Evolutionary conservation across 1,140 invertebrate species (phyloP).

Genomic region (Ceratina japonica): DNA sequence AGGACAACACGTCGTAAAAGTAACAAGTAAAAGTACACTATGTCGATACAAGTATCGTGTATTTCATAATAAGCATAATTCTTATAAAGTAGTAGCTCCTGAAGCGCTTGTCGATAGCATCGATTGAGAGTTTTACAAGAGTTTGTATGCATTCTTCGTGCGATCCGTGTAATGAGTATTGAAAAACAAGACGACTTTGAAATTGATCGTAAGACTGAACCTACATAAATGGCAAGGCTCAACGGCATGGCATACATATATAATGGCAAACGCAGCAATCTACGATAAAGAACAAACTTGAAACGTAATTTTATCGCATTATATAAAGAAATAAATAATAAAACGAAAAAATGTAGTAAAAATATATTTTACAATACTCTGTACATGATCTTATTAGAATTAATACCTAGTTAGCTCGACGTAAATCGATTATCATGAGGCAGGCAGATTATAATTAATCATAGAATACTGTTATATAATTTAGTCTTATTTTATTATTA

Average conservation of each 20-base stretch:
- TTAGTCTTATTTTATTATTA: background rate
- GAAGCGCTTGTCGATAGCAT: conserved; percentile 65
- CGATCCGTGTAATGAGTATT: conserved; percentile 71
- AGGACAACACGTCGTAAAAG: conserved; percentile 8
- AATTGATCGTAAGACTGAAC: conserved; percentile 62
- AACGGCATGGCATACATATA: conserved; percentile 66
- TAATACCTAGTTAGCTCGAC: conserved; percentile 46
- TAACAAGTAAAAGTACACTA: conserved; percentile 18
- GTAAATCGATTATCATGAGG: conserved; percentile 12
- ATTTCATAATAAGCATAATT: conserved; percentile 68
- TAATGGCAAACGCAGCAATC: conserved; percentile 59
- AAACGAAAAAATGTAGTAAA: conserved; percentile 70
- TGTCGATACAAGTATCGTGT: conserved; percentile 72
- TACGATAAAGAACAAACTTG: conserved; percentile 48
- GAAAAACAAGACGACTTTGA: conserved; percentile 66
- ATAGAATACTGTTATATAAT: conserved; percentile 30
- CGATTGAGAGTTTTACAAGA: conserved; percentile 60
- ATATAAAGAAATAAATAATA: conserved; percentile 74
- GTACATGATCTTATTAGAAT: conserved; percentile 71
- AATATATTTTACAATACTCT: conserved; percentile 78
- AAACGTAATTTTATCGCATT: conserved; percentile 46
- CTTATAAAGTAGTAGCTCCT: conserved; percentile 71
- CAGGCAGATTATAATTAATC: conserved; percentile 8
- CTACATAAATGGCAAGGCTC: conserved; percentile 74
- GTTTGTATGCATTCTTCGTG: conserved; percentile 30